A percentile compares a stretch with the other conserved stretches of the same genome.
Evolutionary conservation across 2,113 vertebrate genomes (phyloP).

Genomic region (Pluvialis apricaria): DNA sequence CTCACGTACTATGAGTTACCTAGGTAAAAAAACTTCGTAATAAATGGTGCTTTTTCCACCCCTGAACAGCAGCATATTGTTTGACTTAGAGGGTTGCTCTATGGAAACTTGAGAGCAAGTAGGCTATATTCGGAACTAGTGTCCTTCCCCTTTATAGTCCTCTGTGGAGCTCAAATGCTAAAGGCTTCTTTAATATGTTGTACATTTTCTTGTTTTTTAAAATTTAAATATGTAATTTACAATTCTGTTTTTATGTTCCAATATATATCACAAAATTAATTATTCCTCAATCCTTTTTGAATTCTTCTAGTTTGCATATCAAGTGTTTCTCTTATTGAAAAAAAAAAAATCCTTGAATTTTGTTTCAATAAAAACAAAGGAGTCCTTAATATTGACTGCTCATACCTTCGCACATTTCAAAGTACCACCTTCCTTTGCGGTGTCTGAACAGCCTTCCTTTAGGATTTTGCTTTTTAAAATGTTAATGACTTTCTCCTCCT

Average conservation of each 20-base stretch:
- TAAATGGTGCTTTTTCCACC: background rate
- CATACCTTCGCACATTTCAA: conserved; percentile 43
- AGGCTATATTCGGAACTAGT: background rate
- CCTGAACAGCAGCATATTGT: background rate
- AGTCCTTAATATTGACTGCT: conserved; percentile 44
- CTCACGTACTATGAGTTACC: background rate
- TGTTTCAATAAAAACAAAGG: conserved; percentile 51
- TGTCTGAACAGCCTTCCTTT: conserved; percentile 17
- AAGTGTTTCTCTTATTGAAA: conserved; percentile 8
- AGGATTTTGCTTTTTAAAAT: conserved; percentile 57
- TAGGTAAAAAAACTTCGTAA: background rate
- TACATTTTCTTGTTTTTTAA: conserved; percentile 5
- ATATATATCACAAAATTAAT: conserved; percentile 49
- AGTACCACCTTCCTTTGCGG: conserved; percentile 18
- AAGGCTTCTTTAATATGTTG: conserved; percentile 2
- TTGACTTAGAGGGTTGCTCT: background rate
- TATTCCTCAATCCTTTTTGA: conserved; percentile 40
- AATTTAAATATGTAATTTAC: conserved; percentile 47
- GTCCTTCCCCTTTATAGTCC: conserved; percentile 11
- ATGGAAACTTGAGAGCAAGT: background rate
- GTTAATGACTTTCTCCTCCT: conserved; percentile 45
- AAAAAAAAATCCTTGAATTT: conserved; percentile 41
- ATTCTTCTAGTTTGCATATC: conserved; percentile 54
- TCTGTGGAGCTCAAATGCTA: background rate
- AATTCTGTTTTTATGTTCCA: conserved; percentile 43